Percentiles rank a stretch among this genome's conserved stretches.
phyloP scores from a whole-genome alignment of 2,113 vertebrate species.

The Crotalus helleri region DNA sequence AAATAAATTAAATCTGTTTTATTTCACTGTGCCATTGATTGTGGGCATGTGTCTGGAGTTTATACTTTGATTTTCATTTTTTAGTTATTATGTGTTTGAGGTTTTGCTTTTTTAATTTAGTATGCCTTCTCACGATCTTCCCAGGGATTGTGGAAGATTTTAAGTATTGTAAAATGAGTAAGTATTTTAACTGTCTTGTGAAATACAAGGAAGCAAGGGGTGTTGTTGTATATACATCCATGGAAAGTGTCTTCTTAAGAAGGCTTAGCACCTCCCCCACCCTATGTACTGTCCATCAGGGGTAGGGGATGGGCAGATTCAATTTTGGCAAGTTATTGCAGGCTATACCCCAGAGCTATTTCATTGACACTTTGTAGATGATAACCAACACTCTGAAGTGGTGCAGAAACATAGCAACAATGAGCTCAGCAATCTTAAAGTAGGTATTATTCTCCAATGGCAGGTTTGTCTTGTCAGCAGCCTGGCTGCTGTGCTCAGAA shows the following conservation, averaged over 20 bases:
- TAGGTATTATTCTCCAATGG: not conserved
- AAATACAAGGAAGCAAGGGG: not conserved
- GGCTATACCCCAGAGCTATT: not conserved
- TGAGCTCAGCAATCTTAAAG: not conserved
- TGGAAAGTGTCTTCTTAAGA: not conserved
- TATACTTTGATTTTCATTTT: not conserved
- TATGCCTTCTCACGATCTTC: not conserved
- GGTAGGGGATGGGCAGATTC: not conserved
- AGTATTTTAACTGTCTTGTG: not conserved
- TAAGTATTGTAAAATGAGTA: not conserved
- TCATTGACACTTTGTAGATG: not conserved
- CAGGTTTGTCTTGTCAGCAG: not conserved
- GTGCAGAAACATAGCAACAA: not conserved
- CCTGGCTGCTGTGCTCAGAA: not conserved
- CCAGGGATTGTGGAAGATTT: not conserved
- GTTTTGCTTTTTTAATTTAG: not conserved
- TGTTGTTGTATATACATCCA: not conserved
- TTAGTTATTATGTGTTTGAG: not conserved
- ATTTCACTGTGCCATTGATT: not conserved
- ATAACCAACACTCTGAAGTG: not conserved
- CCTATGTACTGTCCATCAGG: too few relatives aligned
- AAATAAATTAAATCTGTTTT: not conserved
- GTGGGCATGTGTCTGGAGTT: not conserved
- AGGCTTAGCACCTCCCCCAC: not conserved
- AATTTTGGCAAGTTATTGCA: not conserved